Conservation (phyloP, 2,888 invertebrate genomes). For the Thymelicus sylvestris region DNA sequence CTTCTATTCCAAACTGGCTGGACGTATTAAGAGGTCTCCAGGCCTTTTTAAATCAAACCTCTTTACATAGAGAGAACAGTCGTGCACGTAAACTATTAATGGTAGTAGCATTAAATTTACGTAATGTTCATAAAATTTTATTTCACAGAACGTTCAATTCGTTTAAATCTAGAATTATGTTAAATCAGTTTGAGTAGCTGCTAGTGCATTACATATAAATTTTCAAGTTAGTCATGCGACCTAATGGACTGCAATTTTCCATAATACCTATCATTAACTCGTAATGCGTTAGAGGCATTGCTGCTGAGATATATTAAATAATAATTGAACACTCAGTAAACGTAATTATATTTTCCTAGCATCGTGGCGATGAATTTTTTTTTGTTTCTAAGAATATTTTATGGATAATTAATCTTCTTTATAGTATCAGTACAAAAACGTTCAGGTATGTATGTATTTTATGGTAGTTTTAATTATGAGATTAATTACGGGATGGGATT, state of each 20-base stretch:
- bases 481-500: too few species aligned
- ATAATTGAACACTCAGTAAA: neutral
- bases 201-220: constrained; percentile 7
- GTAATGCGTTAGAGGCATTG: neutral
- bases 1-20: too few species aligned
- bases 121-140: constrained; percentile 7
- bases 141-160: constrained; percentile 12
- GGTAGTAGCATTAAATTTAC: neutral
- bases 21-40: neutral
- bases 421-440: too few species aligned
- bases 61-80: neutral
- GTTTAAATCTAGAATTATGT: constrained; percentile 6
- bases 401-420: too few species aligned
- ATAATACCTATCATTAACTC: constrained; percentile 11
- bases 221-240: constrained; percentile 5
- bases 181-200: constrained; percentile 7
- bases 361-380: too few species aligned
- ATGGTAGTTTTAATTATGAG: too few species aligned
- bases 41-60: neutral
- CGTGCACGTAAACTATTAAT: neutral
- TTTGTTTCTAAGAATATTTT: too few species aligned
- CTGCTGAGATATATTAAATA: constrained; percentile 1
- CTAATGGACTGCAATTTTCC: constrained; percentile 14
- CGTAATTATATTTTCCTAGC: neutral
- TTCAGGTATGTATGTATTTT: too few species aligned